Percentiles rank a stretch among this genome's conserved stretches.
These are phyloP conservation scores for Micropoecilia bifurca DNA, from an alignment of 2,797 vertebrate genomes.

Conservation along the genomic window DNA sequence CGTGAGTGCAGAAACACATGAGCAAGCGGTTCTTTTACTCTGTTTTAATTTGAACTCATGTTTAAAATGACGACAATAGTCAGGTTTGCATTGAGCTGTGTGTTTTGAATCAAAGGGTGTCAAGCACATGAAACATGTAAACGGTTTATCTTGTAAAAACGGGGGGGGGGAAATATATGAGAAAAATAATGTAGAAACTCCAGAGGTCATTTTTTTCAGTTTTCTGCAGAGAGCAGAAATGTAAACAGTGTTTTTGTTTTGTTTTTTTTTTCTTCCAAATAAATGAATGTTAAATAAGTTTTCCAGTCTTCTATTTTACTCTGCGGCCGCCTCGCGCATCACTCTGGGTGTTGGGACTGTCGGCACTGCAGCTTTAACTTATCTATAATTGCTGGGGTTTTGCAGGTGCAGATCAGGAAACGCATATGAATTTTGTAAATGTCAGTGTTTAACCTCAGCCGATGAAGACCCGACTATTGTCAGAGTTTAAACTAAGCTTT, in stretches of 20 bases:
- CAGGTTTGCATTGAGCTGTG: slow-evolving; percentile 70
- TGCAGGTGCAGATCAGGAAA: slow-evolving; percentile 7
- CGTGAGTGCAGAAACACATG: slow-evolving; percentile 12
- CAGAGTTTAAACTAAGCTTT: slow-evolving; percentile 41
- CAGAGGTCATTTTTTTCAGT: slow-evolving; percentile 26
- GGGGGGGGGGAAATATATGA: slow-evolving; percentile 37
- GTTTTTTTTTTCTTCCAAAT: slow-evolving; percentile 52
- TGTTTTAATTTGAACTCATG: slow-evolving; percentile 72
- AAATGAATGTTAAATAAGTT: slow-evolving; percentile 73
- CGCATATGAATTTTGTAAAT: slow-evolving; percentile 40
- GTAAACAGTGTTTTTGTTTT: slow-evolving; percentile 59
- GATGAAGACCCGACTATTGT: slow-evolving; percentile 74
- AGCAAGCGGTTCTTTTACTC: slow-evolving; percentile 55
- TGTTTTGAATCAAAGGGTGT: slow-evolving; percentile 38
- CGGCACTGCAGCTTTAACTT: background rate
- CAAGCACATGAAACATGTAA: slow-evolving; percentile 27
- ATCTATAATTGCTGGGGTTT: background rate
- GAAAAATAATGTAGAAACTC: slow-evolving; percentile 40
- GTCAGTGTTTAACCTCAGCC: slow-evolving; percentile 57
- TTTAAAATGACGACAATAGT: slow-evolving; percentile 64
- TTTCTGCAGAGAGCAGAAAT: slow-evolving; percentile 50
- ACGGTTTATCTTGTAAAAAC: slow-evolving; percentile 17
- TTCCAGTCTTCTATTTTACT: slow-evolving; percentile 53
- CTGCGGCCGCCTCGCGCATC: slow-evolving; percentile 20
- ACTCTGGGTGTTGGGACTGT: slow-evolving; percentile 42